Percentiles rank a stretch among this genome's conserved stretches.
These are phyloP conservation scores for Dicyrtoma fusca DNA, from an alignment of 2,888 invertebrate genomes.

Conservation along the genomic window DNA sequence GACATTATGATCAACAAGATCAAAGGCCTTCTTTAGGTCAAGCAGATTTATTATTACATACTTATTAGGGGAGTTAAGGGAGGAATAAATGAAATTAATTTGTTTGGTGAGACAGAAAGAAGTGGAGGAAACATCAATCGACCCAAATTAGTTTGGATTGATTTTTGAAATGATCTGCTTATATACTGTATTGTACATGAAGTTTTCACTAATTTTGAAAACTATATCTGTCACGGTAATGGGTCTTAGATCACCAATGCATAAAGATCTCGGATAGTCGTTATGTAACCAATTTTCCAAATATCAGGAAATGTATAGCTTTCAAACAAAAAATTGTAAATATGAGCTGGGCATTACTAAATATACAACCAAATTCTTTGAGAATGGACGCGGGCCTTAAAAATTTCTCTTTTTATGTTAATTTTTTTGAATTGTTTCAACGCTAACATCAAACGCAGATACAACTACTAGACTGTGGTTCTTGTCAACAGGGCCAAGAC, in stretches of 20 bases:
- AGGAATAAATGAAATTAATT: neutral
- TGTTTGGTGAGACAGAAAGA: conserved; percentile 1
- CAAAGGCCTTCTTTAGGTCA: no score
- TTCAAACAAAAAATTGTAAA: neutral
- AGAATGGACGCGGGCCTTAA: neutral
- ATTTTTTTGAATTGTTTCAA: neutral
- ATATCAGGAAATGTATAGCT: neutral
- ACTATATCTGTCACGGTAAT: conserved; percentile 16
- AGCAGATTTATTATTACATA: conserved; percentile 16
- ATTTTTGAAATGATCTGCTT: conserved; percentile 16
- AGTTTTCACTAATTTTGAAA: conserved; percentile 7
- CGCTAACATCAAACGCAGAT: no score
- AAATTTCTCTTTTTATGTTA: neutral
- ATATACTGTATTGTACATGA: conserved; percentile 9
- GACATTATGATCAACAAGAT: conserved; percentile 28
- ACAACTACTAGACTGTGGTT: no score
- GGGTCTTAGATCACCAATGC: neutral
- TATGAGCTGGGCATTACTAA: neutral
- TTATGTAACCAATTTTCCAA: conserved; percentile 17
- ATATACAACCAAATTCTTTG: neutral
- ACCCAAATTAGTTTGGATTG: neutral
- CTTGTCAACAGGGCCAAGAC: no score
- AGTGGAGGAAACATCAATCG: neutral
- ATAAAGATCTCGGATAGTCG: neutral
- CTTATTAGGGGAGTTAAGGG: neutral